Conservation (phyloP, 2,113 vertebrate species). For the Herpetotheres cachinnans region DNA sequence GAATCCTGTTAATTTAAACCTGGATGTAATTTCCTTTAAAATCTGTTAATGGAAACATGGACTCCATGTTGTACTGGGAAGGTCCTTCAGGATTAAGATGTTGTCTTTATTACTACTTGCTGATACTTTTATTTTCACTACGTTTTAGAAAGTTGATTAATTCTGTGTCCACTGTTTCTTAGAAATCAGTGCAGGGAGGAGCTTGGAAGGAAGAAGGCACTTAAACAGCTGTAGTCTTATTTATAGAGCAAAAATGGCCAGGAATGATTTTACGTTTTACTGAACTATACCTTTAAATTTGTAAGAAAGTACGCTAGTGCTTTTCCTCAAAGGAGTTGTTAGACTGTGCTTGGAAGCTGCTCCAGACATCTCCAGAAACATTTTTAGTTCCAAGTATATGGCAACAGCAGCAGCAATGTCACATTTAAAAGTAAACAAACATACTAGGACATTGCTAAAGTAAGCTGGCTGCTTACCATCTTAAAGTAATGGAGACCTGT, state of each 20-base stretch:
- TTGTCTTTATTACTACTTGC: neutral
- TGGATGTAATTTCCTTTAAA: neutral
- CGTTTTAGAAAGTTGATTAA: neutral
- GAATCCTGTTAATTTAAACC: neutral
- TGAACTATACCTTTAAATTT: neutral
- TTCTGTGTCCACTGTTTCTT: neutral
- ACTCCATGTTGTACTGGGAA: neutral
- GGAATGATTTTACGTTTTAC: neutral
- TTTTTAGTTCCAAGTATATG: neutral
- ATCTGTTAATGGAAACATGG: neutral
- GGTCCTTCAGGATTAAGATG: neutral
- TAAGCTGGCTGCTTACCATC: neutral
- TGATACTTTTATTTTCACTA: neutral
- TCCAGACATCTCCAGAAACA: neutral
- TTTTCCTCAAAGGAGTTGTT: neutral
- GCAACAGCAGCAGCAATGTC: neutral
- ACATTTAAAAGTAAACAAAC: neutral
- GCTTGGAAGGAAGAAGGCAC: neutral
- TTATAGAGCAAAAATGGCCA: slow-evolving; percentile 13
- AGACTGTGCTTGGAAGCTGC: neutral
- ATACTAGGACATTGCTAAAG: neutral
- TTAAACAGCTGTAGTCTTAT: slow-evolving; percentile 2
- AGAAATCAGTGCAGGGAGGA: neutral
- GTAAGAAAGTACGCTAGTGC: neutral
- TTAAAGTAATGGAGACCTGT: neutral